Evolutionary conservation across 1,140 invertebrate species (phyloP).

Genomic region (Plectus sambesii): DNA sequence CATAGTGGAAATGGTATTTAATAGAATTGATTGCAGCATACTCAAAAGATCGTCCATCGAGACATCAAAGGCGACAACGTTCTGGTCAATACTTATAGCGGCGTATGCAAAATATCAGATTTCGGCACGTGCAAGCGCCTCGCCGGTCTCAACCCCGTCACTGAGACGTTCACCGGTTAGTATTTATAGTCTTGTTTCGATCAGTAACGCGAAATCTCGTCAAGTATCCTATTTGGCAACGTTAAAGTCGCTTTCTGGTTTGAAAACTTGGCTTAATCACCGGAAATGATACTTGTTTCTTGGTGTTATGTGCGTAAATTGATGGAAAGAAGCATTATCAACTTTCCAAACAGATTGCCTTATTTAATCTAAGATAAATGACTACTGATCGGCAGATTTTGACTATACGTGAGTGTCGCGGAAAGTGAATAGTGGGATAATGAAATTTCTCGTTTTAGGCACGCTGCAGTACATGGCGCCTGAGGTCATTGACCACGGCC

Average conservation of each 20-base stretch:
- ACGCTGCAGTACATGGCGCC: slow-evolving; percentile 97
- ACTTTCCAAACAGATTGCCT: too few species aligned
- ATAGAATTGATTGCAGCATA: slow-evolving; percentile 55
- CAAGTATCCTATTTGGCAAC: too few species aligned
- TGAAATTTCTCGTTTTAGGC: slow-evolving; percentile 39
- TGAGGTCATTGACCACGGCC: slow-evolving; percentile 94
- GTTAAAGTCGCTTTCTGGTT: too few species aligned
- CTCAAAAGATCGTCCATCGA: slow-evolving; percentile 95
- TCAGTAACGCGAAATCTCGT: too few species aligned
- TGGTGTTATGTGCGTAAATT: too few species aligned
- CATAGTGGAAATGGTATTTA: neutral
- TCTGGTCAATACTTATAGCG: slow-evolving; percentile 92
- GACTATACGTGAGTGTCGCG: neutral
- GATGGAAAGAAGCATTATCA: too few species aligned
- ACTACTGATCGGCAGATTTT: too few species aligned
- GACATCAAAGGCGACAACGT: slow-evolving; percentile 94
- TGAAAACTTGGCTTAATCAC: too few species aligned
- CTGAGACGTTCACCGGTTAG: slow-evolving; percentile 79
- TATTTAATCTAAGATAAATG: too few species aligned
- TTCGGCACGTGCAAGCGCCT: slow-evolving; percentile 96
- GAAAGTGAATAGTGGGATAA: slow-evolving; percentile 2
- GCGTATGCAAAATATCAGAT: slow-evolving; percentile 96
- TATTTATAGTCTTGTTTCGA: slow-evolving; percentile 3
- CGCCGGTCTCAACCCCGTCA: slow-evolving; percentile 78
- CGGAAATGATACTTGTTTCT: too few species aligned